Evolutionary conservation across 1,140 invertebrate genomes (phyloP), one percentile per base, ranked within the genome.

Genomic region (Manduca sexta): DNA sequence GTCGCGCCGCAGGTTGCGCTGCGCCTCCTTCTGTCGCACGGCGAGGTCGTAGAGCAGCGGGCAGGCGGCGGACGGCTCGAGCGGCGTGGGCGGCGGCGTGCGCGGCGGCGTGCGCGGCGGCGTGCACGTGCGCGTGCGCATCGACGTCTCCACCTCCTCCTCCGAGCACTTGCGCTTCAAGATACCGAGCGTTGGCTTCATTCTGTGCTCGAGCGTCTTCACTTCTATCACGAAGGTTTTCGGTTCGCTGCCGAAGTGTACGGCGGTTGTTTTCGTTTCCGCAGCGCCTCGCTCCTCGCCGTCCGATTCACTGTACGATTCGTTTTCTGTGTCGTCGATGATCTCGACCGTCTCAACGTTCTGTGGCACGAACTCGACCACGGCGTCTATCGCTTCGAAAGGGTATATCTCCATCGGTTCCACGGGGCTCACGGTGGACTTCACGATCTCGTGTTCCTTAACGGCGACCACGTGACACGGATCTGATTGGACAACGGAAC

Each of bases 261-360:
- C 60, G 15, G 70, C 48, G 1, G 56, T 49, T 12, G 57, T 50
- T 34, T 49, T 26, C 0, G 56, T 38, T 10, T 52, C 41, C 29
- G 69, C 35, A 6, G 5, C 21, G 4, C 16, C 6, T 8, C 1
- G 15, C 1, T 45, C 82, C n/a, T 90, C 89, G 0, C 76, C 56
- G 52, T 89, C 89, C 2, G 87, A 89, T 38, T 90, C 89, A 31
- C 53, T 52, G 1, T 81, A 55, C 2, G 88, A 88, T 53, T 90
- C 89, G 5, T 88, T 89, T 64, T 90, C 89, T 1, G 88, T 89
- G 45, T 91, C 80, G 18, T 88, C 79, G n/a, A 85, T 69, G 26
- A 79, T 74, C 39, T 75, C 67, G 5, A 75, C 70, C 0, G 64
- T 67, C 16, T 76, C 77, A 1, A 70, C 76, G n/a, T 57, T 67